phyloP scores from a whole-genome alignment of 2,797 vertebrate species.

The Vespertilio murinus region DNA sequence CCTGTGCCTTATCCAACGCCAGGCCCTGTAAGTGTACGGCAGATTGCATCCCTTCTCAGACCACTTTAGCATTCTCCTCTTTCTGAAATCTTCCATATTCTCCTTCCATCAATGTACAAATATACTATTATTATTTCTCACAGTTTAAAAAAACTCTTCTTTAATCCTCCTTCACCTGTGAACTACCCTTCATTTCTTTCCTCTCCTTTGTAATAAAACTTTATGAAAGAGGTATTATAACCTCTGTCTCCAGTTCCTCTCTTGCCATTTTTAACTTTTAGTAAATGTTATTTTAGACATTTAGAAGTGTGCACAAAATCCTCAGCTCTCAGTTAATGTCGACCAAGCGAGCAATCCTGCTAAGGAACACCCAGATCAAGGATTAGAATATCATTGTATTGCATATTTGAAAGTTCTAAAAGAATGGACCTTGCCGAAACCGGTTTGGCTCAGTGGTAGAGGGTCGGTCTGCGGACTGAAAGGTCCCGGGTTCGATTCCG shows the following conservation, averaged over 20 bases:
- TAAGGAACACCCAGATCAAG: not conserved
- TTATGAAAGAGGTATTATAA: not conserved
- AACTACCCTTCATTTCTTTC: not conserved
- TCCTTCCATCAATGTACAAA: not conserved
- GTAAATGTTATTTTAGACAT: not conserved
- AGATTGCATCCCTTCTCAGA: not conserved
- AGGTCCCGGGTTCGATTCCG: no score
- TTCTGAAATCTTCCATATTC: not conserved
- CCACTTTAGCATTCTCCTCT: not conserved
- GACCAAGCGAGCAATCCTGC: not conserved
- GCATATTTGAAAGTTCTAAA: not conserved
- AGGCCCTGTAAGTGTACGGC: rapidly evolving
- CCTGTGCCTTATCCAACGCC: not conserved
- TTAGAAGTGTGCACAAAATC: not conserved
- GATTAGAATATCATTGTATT: not conserved
- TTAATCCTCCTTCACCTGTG: not conserved
- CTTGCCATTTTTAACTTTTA: not conserved
- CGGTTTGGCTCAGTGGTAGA: no score
- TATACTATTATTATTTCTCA: not conserved
- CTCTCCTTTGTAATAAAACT: not conserved
- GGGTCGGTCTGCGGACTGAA: no score
- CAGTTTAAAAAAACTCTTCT: not conserved
- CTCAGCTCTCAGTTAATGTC: not conserved
- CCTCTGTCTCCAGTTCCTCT: not conserved
- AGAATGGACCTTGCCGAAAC: not conserved